Percentiles rank a stretch among this genome's conserved stretches.
These are phyloP conservation scores for Dasypus novemcinctus DNA, from an alignment of 2,113 vertebrate genomes.

Conservation along the genomic window DNA sequence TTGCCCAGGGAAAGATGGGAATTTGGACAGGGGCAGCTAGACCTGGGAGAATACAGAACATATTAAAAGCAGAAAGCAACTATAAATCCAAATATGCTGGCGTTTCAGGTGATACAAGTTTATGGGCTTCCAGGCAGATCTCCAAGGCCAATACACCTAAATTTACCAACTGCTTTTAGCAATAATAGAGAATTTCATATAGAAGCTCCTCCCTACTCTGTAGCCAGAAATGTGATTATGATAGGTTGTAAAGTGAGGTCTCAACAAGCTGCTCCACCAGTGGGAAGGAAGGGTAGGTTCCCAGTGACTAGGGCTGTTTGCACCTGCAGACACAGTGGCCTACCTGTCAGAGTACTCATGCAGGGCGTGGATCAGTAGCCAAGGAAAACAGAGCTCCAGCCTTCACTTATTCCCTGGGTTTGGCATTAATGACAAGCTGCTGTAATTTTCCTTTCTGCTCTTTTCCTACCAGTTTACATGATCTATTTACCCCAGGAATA, in stretches of 20 bases:
- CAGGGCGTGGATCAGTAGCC: background rate
- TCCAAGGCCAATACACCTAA: background rate
- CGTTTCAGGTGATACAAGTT: background rate
- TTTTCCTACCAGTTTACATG: background rate
- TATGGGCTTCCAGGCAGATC: background rate
- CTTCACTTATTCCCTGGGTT: no score
- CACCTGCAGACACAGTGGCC: no score
- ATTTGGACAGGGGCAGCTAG: background rate
- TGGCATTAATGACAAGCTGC: background rate
- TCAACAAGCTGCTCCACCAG: background rate
- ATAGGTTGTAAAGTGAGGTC: background rate
- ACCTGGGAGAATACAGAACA: background rate
- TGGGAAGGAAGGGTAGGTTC: no score
- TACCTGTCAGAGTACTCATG: accelerated
- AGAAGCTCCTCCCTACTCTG: background rate
- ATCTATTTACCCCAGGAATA: background rate
- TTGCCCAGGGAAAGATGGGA: background rate
- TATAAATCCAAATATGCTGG: background rate
- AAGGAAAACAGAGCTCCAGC: background rate
- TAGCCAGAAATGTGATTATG: background rate
- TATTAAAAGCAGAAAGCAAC: background rate
- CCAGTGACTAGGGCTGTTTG: background rate
- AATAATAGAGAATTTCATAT: background rate
- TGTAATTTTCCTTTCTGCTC: background rate
- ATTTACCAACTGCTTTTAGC: background rate